These are phyloP conservation scores for Parazoanthus swiftii DNA, from an alignment of 92 coral and sea anemone genomes.

Conservation along the genomic window DNA sequence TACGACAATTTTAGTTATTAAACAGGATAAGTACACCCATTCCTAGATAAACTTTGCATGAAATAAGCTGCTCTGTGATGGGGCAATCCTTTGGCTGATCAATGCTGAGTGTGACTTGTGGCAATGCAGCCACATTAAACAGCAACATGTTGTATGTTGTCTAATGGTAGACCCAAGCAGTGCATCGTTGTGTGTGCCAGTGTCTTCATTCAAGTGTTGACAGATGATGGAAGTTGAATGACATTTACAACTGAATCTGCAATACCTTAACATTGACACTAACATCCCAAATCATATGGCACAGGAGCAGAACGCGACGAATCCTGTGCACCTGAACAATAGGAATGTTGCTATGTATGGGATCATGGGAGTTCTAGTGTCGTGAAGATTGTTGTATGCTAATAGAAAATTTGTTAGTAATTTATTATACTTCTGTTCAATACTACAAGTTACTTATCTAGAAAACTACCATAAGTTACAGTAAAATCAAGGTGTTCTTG, in stretches of 20 bases:
- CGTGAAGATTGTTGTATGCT: conserved; percentile 94
- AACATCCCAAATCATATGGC: conserved; percentile 39
- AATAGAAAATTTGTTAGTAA: conserved; percentile 74
- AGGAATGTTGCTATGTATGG: conserved; percentile 75
- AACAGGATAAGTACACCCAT: neutral
- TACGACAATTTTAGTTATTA: too few relatives aligned
- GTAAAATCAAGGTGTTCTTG: neutral
- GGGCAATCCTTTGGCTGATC: neutral
- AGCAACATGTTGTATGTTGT: conserved; percentile 8
- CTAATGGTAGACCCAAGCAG: neutral
- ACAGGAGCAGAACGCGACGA: conserved; percentile 36
- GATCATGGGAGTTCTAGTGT: conserved; percentile 64
- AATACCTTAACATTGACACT: conserved; percentile 33
- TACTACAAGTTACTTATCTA: neutral
- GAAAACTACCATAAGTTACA: neutral
- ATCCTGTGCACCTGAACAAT: conserved; percentile 59
- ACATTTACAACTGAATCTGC: conserved; percentile 32
- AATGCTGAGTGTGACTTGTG: neutral
- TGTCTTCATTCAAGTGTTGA: conserved; percentile 27
- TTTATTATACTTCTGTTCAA: too few relatives aligned
- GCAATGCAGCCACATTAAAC: neutral
- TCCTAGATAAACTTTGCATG: neutral
- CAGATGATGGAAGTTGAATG: conserved; percentile 25
- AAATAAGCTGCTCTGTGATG: neutral
- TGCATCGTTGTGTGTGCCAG: conserved; percentile 35